Evolutionary conservation across 2,888 invertebrate species (phyloP).

Genomic region (Cremastinae sp.): DNA sequence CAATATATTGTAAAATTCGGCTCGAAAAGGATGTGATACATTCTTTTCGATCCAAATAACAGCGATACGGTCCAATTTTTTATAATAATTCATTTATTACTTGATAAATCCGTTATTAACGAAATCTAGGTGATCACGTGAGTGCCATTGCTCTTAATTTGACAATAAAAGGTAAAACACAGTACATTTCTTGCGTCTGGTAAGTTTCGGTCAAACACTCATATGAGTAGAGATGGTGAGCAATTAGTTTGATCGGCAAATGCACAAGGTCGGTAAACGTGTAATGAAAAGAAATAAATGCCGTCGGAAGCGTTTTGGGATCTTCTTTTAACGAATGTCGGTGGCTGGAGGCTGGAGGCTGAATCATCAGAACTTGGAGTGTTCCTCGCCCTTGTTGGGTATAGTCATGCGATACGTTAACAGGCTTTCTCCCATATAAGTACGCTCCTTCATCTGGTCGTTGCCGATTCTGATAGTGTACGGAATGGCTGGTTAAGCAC

Average conservation of each 20-base stretch:
- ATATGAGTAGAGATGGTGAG: background rate
- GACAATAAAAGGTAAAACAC: background rate
- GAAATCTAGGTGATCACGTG: no score
- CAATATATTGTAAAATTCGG: no score
- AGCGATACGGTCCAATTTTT: no score
- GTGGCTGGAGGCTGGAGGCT: no score
- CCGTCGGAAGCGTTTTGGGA: constrained; percentile 5
- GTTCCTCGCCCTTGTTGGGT: constrained; percentile 30
- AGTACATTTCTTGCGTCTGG: background rate
- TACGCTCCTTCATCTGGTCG: constrained; percentile 15
- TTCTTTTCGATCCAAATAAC: no score
- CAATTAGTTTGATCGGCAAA: constrained; percentile 3
- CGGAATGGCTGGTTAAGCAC: constrained; percentile 70
- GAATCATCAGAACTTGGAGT: constrained; percentile 23
- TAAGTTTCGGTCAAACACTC: background rate
- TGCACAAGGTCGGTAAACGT: constrained; percentile 3
- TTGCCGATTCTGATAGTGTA: background rate
- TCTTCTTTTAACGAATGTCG: constrained; percentile 10
- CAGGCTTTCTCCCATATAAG: constrained; percentile 18
- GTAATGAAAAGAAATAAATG: constrained; percentile 25
- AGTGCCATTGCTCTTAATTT: background rate
- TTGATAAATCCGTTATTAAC: no score
- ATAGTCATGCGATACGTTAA: constrained; percentile 40
- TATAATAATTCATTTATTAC: no score
- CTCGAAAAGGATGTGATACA: no score